Base-by-base conservation (phyloP, 2,888 invertebrate species). In the Dorcus hopei region DNA sequence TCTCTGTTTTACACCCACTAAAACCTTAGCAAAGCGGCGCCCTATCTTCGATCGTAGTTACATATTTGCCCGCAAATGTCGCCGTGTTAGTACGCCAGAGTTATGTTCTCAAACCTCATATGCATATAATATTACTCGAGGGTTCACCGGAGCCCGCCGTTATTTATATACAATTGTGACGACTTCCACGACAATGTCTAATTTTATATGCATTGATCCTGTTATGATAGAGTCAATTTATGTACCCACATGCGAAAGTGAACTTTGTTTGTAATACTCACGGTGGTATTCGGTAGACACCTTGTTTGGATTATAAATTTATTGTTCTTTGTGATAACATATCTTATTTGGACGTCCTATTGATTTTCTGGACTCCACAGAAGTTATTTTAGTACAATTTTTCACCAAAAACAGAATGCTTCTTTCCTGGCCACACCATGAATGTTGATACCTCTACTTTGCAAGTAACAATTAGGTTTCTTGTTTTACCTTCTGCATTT, bases 1-100 rank as follows among this genome's bases (percentile, higher is more conserved):
- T 63, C 61, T 63, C 59, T 61, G 63, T 63, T 63, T 63, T 61
- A 63, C 59, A 61, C 61, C 59, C 57, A 54, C 59, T 61, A 61
- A 60, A 62, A 62, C 58, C 49, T 48, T 50, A 33, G 55, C 42
- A 51, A 60, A 49, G 58, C 58, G 51, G 50, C 55, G 50, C 53
- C 63, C 40, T 51, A 51, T 51, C 51, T 51, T 51, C 51, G 63
- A 63, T 63, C 63, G 45, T 61, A 59, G 61, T 59, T 61, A 63
- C 63, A 63, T 61, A 63, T 63, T 63, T 63, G 58, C 61, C 52
- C 19, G 62, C 55, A 54, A 54, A 58, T 52, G 62, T 53, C 56
- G 57, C 54, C 53, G 54, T 60, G 62, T 58, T 58, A 56, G 58
- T 49, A 52, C 39, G 48, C 19, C 53, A 51, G 40, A 63, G 61